Percentiles rank a stretch among this genome's conserved stretches.
Evolutionary conservation across 2,113 vertebrate species (phyloP).

Genomic region (Herpailurus yagouaroundi): DNA sequence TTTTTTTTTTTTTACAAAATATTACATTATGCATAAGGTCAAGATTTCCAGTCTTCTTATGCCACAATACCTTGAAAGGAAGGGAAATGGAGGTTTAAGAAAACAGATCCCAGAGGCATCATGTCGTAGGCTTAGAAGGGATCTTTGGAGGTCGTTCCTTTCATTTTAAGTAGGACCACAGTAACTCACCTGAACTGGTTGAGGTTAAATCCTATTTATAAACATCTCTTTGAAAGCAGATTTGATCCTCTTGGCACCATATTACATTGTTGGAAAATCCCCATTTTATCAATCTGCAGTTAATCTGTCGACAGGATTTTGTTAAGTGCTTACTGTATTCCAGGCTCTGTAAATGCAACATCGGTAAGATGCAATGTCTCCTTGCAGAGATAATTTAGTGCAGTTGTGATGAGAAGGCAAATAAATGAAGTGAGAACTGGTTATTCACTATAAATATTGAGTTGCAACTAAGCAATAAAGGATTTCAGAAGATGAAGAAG

Average conservation of each 20-base stretch:
- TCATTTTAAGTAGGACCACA: neutral
- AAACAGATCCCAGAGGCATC: neutral
- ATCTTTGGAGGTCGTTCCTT: neutral
- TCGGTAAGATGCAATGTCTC: neutral
- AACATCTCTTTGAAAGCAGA: neutral
- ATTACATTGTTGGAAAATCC: neutral
- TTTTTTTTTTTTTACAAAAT: neutral
- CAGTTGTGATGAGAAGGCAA: neutral
- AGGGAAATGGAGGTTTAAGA: neutral
- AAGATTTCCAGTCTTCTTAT: neutral
- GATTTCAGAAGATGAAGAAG: neutral
- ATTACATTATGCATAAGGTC: neutral
- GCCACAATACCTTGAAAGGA: neutral
- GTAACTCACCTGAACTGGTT: neutral
- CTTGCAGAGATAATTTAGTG: neutral
- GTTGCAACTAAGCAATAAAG: neutral
- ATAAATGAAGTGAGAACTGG: neutral
- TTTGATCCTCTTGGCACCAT: neutral
- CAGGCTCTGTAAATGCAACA: neutral
- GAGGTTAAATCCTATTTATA: slow-evolving; percentile 12
- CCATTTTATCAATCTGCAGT: slow-evolving; percentile 6
- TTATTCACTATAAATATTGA: neutral
- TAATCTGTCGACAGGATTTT: neutral
- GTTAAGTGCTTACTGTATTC: neutral
- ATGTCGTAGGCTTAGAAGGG: neutral